Conservation (phyloP, 2,113 vertebrate species). For the Peromyscus polionotus region DNA sequence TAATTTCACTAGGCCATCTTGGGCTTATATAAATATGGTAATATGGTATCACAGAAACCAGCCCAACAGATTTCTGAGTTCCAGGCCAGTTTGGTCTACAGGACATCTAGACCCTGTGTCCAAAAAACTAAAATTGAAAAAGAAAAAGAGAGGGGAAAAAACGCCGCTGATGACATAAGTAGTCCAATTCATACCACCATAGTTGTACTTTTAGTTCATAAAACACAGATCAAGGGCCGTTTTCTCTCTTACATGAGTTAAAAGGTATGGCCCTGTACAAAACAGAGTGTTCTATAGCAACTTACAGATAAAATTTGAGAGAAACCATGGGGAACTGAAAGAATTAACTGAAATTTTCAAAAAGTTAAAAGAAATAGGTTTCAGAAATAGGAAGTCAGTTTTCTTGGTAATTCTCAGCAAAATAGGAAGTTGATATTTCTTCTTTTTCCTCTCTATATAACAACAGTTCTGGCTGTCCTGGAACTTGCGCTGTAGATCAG, state of each 20-base stretch:
- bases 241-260: background rate
- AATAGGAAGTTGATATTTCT: background rate
- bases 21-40: background rate
- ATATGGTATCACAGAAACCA: background rate
- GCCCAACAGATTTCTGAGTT: too few species aligned
- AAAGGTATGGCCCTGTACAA: background rate
- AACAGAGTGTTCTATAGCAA: background rate
- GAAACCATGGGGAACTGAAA: background rate
- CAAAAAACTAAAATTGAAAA: too few species aligned
- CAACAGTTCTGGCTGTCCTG: too few species aligned
- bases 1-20: background rate
- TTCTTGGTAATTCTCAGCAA: constrained; percentile 3
- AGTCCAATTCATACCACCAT: background rate
- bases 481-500: too few species aligned
- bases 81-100: too few species aligned
- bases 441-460: too few species aligned
- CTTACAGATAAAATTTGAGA: constrained; percentile 49
- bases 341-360: constrained; percentile 31
- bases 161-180: background rate
- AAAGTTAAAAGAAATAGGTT: constrained; percentile 22
- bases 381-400: constrained; percentile 28
- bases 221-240: background rate
- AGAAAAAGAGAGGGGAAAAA: too few species aligned
- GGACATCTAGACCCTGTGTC: too few species aligned
- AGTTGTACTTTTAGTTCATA: constrained; percentile 2